phyloP scores from a whole-genome alignment of 2,797 vertebrate species.

The Eremophila alpestris region DNA sequence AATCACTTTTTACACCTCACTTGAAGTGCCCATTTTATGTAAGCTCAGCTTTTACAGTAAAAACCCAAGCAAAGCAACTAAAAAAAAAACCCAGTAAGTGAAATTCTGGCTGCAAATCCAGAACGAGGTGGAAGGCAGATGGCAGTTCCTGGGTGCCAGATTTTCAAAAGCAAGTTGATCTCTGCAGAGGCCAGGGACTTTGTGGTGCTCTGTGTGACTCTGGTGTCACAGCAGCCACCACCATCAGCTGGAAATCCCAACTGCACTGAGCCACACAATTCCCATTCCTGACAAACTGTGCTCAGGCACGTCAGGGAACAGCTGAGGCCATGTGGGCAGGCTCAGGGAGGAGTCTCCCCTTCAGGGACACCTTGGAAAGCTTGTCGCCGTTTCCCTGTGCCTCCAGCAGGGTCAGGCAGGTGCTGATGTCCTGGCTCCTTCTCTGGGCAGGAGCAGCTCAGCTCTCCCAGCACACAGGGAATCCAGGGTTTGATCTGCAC shows the following conservation, averaged over 20 bases:
- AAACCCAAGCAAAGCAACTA: neutral
- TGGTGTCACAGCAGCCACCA: neutral
- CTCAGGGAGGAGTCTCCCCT: neutral
- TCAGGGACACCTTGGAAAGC: neutral
- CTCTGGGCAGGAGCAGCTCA: neutral
- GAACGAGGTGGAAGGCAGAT: neutral
- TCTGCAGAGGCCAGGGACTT: neutral
- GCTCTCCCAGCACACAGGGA: neutral
- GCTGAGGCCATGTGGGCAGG: neutral
- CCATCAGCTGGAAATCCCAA: neutral
- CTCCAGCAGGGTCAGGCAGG: neutral
- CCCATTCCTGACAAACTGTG: neutral
- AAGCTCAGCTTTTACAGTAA: neutral
- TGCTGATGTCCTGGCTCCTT: neutral
- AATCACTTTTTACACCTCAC: neutral
- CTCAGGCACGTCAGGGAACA: fast-evolving
- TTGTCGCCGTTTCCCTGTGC: fast-evolving
- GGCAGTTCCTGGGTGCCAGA: neutral
- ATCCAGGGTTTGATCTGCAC: neutral
- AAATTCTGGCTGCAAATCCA: neutral
- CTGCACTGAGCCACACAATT: neutral
- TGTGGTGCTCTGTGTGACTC: neutral
- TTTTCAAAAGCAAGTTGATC: neutral
- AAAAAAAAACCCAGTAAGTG: neutral
- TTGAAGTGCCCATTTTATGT: neutral